A percentile compares a stretch with the other conserved stretches of the same genome.
Evolutionary conservation across 2,888 invertebrate genomes (phyloP).

Genomic region (Pheosia gnoma): DNA sequence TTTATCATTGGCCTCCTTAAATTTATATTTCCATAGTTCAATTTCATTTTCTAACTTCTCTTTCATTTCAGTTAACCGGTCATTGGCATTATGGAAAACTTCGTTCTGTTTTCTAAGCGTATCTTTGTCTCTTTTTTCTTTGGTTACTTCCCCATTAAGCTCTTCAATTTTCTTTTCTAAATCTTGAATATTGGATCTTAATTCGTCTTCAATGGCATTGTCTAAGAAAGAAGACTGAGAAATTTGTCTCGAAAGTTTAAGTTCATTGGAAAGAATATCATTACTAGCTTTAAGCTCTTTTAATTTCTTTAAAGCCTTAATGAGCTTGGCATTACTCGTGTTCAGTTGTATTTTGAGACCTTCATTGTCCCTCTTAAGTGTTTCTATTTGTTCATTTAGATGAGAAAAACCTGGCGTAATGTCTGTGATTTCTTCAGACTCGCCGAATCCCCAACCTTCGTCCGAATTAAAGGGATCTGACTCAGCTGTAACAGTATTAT

Average conservation of each 20-base stretch:
- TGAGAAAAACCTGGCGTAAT: constrained; percentile 77
- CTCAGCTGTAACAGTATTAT: constrained; percentile 33
- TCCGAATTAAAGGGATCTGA: constrained; percentile 75
- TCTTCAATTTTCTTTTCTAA: constrained; percentile 88
- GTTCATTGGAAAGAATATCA: constrained; percentile 83
- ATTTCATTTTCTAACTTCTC: constrained; percentile 92
- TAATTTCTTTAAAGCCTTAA: constrained; percentile 92
- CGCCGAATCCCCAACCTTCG: constrained; percentile 76
- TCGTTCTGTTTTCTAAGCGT: constrained; percentile 88
- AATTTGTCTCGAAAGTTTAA: constrained; percentile 79
- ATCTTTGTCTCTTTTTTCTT: constrained; percentile 87
- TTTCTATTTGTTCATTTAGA: constrained; percentile 83
- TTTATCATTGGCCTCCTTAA: constrained; percentile 88
- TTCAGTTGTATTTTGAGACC: constrained; percentile 85
- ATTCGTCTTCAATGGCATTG: constrained; percentile 91
- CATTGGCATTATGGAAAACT: constrained; percentile 89
- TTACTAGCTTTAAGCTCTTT: constrained; percentile 91
- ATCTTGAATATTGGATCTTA: constrained; percentile 86
- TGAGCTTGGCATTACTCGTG: constrained; percentile 87
- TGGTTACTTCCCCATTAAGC: constrained; percentile 81
- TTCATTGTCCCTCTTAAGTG: constrained; percentile 84
- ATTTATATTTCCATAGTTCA: constrained; percentile 88
- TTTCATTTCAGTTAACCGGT: constrained; percentile 90
- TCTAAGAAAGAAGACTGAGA: constrained; percentile 87
- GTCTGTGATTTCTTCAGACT: constrained; percentile 58